Evolutionary conservation across 2,797 vertebrate species (phyloP), one percentile per base, ranked within the genome.

Genomic region (Gymnoscopelus microlampas): DNA sequence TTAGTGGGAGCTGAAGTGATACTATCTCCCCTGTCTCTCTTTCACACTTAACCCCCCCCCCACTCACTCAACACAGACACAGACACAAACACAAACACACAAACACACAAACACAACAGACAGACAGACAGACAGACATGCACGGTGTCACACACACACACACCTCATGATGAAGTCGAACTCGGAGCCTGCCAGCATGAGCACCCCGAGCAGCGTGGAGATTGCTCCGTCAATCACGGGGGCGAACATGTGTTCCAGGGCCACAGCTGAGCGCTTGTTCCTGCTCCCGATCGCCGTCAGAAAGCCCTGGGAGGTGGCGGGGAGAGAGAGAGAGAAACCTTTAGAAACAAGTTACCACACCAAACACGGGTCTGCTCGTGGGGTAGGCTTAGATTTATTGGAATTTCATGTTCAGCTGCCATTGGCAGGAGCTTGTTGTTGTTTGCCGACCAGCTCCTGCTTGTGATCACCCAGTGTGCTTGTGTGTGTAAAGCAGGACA

Each of bases 101-200:
- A 44, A 9, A 44, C 39, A 44, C 7, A 44, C 32, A 39, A 9
- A 39, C 39, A 39, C 6, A 39, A 4, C 39, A 39, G 39, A 39
- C 39, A 44, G 39, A 44, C 39, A 44, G 39, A 44, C 39, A 44
- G 5, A 6, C 32, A 35, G 26, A 29, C 2, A 29, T 29, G 26
- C 19, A 32, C 29, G 3, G 29, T 35, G 32, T 35, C 53, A 57
- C 54, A 49, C 19, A 14, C 0, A 58, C 49, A 64, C 51, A 68
- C 92, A 99, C 98, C 98, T 97, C 91, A 99, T 92, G 78, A 99
- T 98, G 91, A 99, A 99, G 92, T 99, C 98, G 73, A 99, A 99
- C 89, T 97, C 97, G 0, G 97, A 99, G 56, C 97, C 95, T 0
- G 97, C 97, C 81, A 99, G 92, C 98, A 99, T 98, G 68, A 99